Conservation (phyloP, 2,888 invertebrate species). For the Pristionchus entomophagus region DNA sequence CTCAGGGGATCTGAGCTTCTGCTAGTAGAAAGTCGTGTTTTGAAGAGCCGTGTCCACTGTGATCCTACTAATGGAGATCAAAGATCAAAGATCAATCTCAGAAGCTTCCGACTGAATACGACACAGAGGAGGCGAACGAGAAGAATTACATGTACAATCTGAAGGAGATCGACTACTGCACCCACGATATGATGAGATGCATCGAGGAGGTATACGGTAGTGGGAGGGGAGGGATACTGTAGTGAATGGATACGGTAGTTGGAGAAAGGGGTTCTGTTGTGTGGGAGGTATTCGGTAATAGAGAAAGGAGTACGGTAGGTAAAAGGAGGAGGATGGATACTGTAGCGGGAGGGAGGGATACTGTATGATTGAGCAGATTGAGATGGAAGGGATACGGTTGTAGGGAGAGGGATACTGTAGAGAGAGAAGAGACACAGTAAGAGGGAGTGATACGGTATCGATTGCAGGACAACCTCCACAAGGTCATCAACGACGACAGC, state of each 20-base stretch:
- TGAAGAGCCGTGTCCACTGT: neutral
- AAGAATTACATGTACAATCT: slow-evolving; percentile 49
- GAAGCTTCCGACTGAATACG: slow-evolving; percentile 14
- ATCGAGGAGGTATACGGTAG: neutral
- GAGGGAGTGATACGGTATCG: neutral
- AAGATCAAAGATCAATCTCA: too few relatives aligned
- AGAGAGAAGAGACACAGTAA: neutral
- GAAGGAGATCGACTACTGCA: slow-evolving; percentile 35
- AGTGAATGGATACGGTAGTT: too few relatives aligned
- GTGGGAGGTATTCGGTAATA: too few relatives aligned
- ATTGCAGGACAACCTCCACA: slow-evolving; percentile 20
- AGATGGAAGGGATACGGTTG: too few relatives aligned
- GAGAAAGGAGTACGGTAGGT: too few relatives aligned
- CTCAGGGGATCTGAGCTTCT: neutral
- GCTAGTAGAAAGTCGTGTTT: neutral
- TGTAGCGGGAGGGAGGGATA: too few relatives aligned
- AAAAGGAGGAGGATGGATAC: too few relatives aligned
- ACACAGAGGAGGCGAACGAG: slow-evolving; percentile 31
- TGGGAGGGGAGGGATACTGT: too few relatives aligned
- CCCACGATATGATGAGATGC: slow-evolving; percentile 43
- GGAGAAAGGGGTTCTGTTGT: too few relatives aligned
- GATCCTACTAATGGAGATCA: too few relatives aligned
- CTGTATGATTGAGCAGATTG: too few relatives aligned
- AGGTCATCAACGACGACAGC: slow-evolving; percentile 32
- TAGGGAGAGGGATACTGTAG: too few relatives aligned